phyloP scores from a whole-genome alignment of 2,888 invertebrate genomes.

The Lithophane socia region DNA sequence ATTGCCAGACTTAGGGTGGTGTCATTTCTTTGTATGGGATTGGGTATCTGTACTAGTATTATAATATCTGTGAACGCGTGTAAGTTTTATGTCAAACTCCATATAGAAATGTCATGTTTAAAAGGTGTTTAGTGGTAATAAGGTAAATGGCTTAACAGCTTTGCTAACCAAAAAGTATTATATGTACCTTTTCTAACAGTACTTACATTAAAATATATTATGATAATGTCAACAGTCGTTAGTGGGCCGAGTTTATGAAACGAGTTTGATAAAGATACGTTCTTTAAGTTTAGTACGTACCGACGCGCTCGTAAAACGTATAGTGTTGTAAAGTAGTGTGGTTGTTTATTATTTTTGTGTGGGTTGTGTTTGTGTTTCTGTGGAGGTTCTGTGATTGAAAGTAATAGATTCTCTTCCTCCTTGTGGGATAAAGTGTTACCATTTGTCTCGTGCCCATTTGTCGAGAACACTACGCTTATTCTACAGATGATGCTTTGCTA shows the following conservation, averaged over 20 bases:
- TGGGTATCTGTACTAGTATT: too few species aligned
- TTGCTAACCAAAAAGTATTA: too few species aligned
- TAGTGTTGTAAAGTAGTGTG: background rate
- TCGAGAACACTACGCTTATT: background rate
- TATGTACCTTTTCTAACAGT: too few species aligned
- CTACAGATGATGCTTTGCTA: background rate
- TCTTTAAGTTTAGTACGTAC: background rate
- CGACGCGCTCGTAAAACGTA: constrained; percentile 13
- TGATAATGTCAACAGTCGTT: constrained; percentile 42
- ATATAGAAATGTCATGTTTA: too few species aligned
- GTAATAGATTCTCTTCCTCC: background rate
- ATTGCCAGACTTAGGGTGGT: too few species aligned
- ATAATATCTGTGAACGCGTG: too few species aligned
- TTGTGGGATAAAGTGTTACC: background rate
- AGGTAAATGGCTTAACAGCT: too few species aligned
- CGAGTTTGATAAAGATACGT: constrained; percentile 35
- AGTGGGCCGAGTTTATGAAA: constrained; percentile 19
- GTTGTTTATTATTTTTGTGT: constrained; percentile 13
- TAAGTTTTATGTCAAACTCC: too few species aligned
- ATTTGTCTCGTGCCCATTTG: background rate
- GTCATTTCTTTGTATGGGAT: too few species aligned
- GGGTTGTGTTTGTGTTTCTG: constrained; percentile 9
- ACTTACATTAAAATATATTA: background rate
- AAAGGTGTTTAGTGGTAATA: too few species aligned
- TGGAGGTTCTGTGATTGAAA: background rate